Conservation (phyloP, 35 echinoderm and acorn worm species). For the Amphiura filiformis region DNA sequence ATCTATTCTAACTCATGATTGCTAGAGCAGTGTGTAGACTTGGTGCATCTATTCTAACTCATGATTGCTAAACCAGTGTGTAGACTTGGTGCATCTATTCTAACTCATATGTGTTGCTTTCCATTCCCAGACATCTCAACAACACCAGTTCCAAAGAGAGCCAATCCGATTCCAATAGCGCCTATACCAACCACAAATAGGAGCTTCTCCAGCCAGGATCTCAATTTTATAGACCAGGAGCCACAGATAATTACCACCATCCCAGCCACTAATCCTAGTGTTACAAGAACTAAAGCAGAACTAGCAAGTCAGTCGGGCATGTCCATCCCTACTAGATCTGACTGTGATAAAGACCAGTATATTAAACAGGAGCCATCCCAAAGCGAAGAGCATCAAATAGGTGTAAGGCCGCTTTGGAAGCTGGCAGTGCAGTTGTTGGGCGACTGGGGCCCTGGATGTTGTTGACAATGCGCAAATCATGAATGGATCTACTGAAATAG, state of each 20-base stretch:
- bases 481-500: constrained; percentile 40
- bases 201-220: constrained; percentile 65
- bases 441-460: constrained; percentile 47
- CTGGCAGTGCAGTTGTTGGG: constrained; percentile 21
- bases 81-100: no score
- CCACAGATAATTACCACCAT: not conserved
- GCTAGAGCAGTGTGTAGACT: no score
- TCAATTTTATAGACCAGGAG: constrained; percentile 26
- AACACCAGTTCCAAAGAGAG: constrained; percentile 20
- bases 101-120: not conserved
- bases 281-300: not conserved
- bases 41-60: no score
- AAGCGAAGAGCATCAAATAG: constrained; percentile 47
- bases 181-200: constrained; percentile 83
- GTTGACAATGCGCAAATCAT: constrained; percentile 48
- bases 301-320: constrained; percentile 13
- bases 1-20: no score
- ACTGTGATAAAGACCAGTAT: constrained; percentile 63
- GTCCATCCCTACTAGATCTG: constrained; percentile 10
- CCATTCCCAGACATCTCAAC: not conserved
- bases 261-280: constrained; percentile 1
- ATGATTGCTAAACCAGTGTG: no score
- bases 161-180: constrained; percentile 75
- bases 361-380: constrained; percentile 71
- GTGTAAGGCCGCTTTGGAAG: constrained; percentile 39